A percentile compares a stretch with the other conserved stretches of the same genome.
These are phyloP conservation scores for Erpetoichthys calabaricus DNA, from an alignment of 2,797 vertebrate species.

Conservation along the genomic window DNA sequence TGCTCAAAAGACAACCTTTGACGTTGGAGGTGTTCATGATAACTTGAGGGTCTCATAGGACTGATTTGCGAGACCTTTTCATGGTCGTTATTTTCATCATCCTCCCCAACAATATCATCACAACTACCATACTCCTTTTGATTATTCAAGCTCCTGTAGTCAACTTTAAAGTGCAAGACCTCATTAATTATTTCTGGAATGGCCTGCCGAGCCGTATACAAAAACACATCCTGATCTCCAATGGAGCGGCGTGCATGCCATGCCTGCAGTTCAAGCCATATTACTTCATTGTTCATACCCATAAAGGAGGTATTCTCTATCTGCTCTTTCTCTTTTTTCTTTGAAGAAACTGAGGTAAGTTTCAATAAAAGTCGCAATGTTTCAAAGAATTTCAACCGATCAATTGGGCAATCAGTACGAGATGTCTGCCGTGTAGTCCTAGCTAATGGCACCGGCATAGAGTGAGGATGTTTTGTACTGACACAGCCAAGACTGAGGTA, in stretches of 20 bases:
- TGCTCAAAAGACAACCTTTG: conserved; percentile 89
- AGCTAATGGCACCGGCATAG: conserved; percentile 71
- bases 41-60: conserved; percentile 49
- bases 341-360: conserved; percentile 96
- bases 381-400: conserved; percentile 96
- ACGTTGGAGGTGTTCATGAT: conserved; percentile 76
- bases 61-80: conserved; percentile 27
- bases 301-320: conserved; percentile 79
- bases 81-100: conserved; percentile 26
- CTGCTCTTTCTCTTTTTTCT: conserved; percentile 94
- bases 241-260: conserved; percentile 91
- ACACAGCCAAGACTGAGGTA: conserved; percentile 94
- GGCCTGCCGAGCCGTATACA: conserved; percentile 88
- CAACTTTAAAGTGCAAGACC: conserved; percentile 89
- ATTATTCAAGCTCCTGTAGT: conserved; percentile 59
- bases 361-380: conserved; percentile 89
- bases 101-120: conserved; percentile 45
- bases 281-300: conserved; percentile 88
- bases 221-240: conserved; percentile 81
- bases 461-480: conserved; percentile 77
- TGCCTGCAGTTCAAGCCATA: conserved; percentile 95
- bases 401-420: conserved; percentile 86
- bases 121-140: conserved; percentile 39
- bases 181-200: conserved; percentile 93
- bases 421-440: conserved; percentile 89